phyloP scores from a whole-genome alignment of 2,888 invertebrate species.

The Harmothoe impar region DNA sequence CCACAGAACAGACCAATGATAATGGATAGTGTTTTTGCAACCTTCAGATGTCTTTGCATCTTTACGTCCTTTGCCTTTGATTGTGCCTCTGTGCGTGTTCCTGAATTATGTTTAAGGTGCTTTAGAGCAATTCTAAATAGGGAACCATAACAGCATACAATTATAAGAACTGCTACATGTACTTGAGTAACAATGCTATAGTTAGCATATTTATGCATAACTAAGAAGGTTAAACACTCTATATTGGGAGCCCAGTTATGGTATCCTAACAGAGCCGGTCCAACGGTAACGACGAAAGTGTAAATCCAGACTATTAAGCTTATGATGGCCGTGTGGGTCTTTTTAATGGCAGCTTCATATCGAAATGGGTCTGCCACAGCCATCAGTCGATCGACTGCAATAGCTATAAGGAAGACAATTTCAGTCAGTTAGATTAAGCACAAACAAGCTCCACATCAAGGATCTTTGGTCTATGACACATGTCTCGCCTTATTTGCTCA shows the following conservation, averaged over 20 bases:
- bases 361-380: constrained; percentile 7
- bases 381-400: neutral
- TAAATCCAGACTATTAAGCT: neutral
- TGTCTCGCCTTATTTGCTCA: too few species aligned
- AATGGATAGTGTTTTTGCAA: neutral
- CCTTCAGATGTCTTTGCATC: neutral
- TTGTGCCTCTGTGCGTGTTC: neutral
- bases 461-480: too few species aligned
- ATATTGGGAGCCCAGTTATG: neutral
- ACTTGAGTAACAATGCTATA: neutral
- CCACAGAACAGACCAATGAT: neutral
- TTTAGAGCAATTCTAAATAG: neutral
- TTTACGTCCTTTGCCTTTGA: neutral
- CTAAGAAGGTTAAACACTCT: neutral
- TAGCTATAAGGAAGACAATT: neutral
- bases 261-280: neutral
- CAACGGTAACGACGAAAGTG: neutral
- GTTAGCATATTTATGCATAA: neutral
- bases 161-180: neutral
- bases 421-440: neutral
- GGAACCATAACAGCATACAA: neutral
- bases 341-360: neutral
- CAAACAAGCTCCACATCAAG: too few species aligned
- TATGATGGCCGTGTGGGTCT: neutral
- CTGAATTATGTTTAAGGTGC: neutral